These are phyloP conservation scores for Triplophysa dalaica DNA, from an alignment of 2,113 vertebrate genomes.

Conservation along the genomic window DNA sequence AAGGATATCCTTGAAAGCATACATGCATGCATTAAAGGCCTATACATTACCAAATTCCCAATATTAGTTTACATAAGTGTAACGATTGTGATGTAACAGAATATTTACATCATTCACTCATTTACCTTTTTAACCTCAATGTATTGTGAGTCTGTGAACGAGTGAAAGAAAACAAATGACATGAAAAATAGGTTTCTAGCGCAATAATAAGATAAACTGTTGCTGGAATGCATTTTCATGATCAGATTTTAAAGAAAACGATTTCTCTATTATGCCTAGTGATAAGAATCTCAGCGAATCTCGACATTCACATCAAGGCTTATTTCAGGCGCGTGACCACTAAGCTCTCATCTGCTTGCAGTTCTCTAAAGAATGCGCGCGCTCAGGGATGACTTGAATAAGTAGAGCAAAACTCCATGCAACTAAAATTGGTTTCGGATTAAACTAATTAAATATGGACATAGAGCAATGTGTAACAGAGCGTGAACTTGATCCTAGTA, in stretches of 20 bases:
- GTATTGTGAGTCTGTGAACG: no score
- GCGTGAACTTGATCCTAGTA: neutral
- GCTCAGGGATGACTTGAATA: neutral
- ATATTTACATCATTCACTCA: no score
- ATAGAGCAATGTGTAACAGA: neutral
- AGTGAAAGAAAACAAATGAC: no score
- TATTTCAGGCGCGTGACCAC: neutral
- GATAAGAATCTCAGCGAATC: neutral
- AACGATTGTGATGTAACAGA: no score
- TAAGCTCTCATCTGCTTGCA: neutral
- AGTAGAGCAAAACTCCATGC: neutral
- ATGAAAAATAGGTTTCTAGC: no score
- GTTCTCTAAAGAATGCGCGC: neutral
- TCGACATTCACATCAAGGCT: neutral
- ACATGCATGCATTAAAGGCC: no score
- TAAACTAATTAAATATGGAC: conserved; percentile 9
- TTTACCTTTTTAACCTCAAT: no score
- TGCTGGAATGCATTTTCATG: neutral
- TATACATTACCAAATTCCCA: no score
- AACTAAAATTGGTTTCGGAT: neutral
- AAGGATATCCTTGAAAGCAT: no score
- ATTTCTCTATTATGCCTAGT: neutral
- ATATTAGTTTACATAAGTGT: no score
- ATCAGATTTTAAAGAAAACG: neutral
- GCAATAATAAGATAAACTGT: no score